These are phyloP conservation scores for Cettia cetti DNA, from an alignment of 2,113 vertebrate species.

Conservation along the genomic window DNA sequence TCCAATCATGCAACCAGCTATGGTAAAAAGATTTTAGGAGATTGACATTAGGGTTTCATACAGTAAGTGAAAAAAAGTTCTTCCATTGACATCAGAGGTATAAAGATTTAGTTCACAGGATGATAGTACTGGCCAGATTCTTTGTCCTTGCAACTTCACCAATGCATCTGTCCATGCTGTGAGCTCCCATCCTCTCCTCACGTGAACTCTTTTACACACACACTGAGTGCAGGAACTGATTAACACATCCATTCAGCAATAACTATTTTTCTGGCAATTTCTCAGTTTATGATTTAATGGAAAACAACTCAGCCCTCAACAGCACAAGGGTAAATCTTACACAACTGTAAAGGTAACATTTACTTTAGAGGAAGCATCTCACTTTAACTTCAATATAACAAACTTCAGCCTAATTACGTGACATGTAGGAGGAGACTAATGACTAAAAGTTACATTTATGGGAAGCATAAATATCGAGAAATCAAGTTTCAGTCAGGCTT, in stretches of 20 bases:
- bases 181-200: not conserved
- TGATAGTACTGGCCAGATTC: not conserved
- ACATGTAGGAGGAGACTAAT: not conserved
- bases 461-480: not conserved
- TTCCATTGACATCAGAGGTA: not conserved
- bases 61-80: not conserved
- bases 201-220: not conserved
- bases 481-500: not conserved
- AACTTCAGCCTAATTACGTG: not conserved
- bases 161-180: accelerated
- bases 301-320: not conserved
- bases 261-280: not conserved
- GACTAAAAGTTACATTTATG: not conserved
- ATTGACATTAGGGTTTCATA: not conserved
- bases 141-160: not conserved
- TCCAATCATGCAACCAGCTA: not conserved
- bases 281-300: not conserved
- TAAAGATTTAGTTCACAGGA: not conserved
- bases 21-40: not conserved
- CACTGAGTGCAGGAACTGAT: not conserved
- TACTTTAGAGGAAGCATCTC: not conserved
- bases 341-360: not conserved
- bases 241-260: not conserved
- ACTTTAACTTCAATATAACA: not conserved
- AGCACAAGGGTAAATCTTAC: not conserved